Evolutionary conservation across 2,113 vertebrate species (phyloP), one percentile per base, ranked within the genome.

Genomic region (Athene cunicularia): DNA sequence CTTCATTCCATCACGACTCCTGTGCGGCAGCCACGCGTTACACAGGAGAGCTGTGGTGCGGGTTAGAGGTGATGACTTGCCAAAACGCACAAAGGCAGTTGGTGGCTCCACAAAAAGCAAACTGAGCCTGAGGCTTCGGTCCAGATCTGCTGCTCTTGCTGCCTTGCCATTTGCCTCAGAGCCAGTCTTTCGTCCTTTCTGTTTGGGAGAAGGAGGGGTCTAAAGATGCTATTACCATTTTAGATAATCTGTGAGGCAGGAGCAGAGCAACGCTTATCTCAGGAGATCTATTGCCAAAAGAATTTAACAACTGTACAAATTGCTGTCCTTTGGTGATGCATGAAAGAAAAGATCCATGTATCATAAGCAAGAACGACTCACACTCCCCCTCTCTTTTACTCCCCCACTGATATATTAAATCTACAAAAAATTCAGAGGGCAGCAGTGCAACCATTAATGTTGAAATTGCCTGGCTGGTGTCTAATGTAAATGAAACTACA

Each of bases 401-500:
- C 74, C 79, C 82, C 88, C 55, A 10, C 77, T 68, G 90, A 73
- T 43, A 67, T 67, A 98, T 96, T 87, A 93, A 97, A 97, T 66
- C 93, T 95, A 80, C 86, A 94, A 33, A 33, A 55, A 90, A 93
- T 52, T 97, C 87, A 7, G 52, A 94, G 96, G 93, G 91, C 86
- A 68, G 85, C 58, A 70, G 90, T 21, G 77, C 83, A 86, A 37
- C 86, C 71, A 43, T 89, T 43, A 94, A 75, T 30, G 96, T 75
- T 68, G 64, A 76, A 94, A 39, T 45, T 73, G 79, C 84, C 71
- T 39, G 92, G 35, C 79, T 95, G 87, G 32, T 64, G 97, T 71
- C 94, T 96, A 94, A 97, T 94, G 95, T 74, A 95, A 97, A 97
- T 95, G 90, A 95, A 75, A 68, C 88, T 33, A 11, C 86, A 63